Conservation (phyloP, 35 echinoderm and acorn worm genomes). For the Amphiura filiformis region DNA sequence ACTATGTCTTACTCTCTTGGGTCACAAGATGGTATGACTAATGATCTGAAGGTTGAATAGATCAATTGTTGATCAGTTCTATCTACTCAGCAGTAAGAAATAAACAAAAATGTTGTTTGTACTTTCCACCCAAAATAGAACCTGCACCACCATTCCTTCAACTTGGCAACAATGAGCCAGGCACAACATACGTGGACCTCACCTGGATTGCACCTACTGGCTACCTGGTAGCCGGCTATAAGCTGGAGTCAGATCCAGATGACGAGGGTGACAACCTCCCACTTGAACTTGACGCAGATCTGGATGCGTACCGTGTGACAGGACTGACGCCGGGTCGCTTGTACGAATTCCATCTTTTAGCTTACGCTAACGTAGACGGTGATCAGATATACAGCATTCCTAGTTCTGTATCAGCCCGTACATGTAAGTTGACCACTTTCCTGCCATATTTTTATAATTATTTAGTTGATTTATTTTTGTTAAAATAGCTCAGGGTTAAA, state of each 20-base stretch:
- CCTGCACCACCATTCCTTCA: conserved; percentile 1
- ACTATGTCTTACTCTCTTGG: no score
- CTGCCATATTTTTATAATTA: no score
- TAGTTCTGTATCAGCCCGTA: background rate
- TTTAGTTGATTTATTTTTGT: no score
- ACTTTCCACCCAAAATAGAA: background rate
- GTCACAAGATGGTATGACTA: no score
- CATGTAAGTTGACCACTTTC: conserved; percentile 8
- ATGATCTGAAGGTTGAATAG: no score
- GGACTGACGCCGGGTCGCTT: conserved; percentile 7
- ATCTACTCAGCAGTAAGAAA: no score
- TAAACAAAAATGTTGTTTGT: no score
- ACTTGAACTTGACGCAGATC: background rate
- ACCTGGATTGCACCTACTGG: background rate
- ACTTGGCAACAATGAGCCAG: background rate
- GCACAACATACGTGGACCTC: background rate
- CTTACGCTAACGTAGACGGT: background rate
- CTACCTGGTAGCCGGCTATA: background rate
- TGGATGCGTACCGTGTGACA: background rate
- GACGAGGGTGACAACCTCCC: background rate
- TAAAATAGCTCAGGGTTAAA: no score
- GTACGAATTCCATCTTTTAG: conserved; percentile 2
- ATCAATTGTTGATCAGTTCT: no score
- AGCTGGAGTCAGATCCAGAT: background rate
- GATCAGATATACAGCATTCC: background rate